Base-by-base conservation (phyloP, 2,888 invertebrate genomes). In the Andrena haemorrhoa region DNA sequence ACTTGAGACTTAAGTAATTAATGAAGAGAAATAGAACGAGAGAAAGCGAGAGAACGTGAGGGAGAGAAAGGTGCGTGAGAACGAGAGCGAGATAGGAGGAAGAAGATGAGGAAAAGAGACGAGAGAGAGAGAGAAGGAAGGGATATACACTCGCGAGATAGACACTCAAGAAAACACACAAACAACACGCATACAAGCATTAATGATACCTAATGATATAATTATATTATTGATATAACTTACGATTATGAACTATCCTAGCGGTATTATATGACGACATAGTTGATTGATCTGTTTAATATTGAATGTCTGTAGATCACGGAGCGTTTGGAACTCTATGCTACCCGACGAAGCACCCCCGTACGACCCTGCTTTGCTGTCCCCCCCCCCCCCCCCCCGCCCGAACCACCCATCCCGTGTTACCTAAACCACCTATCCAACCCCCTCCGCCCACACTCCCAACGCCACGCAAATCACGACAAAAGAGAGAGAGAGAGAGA, bases 311-410 rank as follows among this genome's bases (percentile, higher is more conserved):
- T 93, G 93, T 93, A 93, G 93, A 92, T 91, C 92, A 93, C 91
- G 90, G 93, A 94, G 94, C 94, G 93, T 94, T 94, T 94, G 93
- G 94, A 94, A 94, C 94, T 94, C 94, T 93, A 92, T 94, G 93
- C 93, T 92, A 91, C 89, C 92, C 91, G 92, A 90, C 89, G 88
- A 41, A 92, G 87, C 89, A 87, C 82, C 86, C 16, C 87, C 83
- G 74, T 61, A 66, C 77, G 56, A 80, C 86, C 83, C 82, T 70
- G 68, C 82, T 79, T 76, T 71, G 66, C 60, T 56, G 65, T 61
- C 68, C 84, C 74, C 75, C 51, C 63, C 66, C 84, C 86, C 82
- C 74, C 71, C 75, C 85, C 87, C 71, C 35, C 61, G 49, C 79
- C 80, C 85, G 3, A 41, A 41, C 3, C 41, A 41, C 41, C 41